Evolutionary conservation across 2,113 vertebrate species (phyloP).

Genomic region (Macroglossus sobrinus): DNA sequence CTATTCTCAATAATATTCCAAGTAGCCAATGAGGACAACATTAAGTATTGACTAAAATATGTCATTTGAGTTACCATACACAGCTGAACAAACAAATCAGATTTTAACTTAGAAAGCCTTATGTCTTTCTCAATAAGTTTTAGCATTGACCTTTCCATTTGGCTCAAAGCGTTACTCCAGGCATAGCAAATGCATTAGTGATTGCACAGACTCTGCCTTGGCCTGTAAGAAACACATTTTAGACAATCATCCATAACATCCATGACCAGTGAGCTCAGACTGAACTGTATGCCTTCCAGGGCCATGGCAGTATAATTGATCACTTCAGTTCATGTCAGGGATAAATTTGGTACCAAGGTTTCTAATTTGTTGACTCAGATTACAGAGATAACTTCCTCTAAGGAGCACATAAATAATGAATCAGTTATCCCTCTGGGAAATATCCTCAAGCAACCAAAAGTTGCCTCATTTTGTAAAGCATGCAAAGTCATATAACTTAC

Average conservation of each 20-base stretch:
- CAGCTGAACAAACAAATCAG: background rate
- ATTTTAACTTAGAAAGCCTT: background rate
- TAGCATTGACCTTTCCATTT: background rate
- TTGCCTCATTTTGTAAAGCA: background rate
- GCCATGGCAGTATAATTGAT: background rate
- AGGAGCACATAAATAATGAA: constrained; percentile 12
- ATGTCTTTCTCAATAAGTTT: background rate
- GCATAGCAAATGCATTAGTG: background rate
- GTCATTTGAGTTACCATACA: background rate
- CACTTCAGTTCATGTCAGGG: constrained; percentile 17
- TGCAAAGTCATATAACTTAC: background rate
- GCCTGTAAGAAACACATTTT: background rate
- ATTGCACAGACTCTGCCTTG: background rate
- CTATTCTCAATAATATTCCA: background rate
- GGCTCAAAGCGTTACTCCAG: background rate
- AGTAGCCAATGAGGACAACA: background rate
- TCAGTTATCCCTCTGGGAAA: background rate
- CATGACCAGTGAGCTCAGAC: background rate
- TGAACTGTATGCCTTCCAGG: background rate
- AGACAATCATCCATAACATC: constrained; percentile 6
- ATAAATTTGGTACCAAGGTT: background rate
- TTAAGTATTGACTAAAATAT: background rate
- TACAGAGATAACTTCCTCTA: constrained; percentile 23
- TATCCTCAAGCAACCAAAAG: background rate
- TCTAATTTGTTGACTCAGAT: constrained; percentile 28